Evolutionary conservation across 2,888 invertebrate species (phyloP), one percentile per base, ranked within the genome.

Genomic region (Brenthis hecate): DNA sequence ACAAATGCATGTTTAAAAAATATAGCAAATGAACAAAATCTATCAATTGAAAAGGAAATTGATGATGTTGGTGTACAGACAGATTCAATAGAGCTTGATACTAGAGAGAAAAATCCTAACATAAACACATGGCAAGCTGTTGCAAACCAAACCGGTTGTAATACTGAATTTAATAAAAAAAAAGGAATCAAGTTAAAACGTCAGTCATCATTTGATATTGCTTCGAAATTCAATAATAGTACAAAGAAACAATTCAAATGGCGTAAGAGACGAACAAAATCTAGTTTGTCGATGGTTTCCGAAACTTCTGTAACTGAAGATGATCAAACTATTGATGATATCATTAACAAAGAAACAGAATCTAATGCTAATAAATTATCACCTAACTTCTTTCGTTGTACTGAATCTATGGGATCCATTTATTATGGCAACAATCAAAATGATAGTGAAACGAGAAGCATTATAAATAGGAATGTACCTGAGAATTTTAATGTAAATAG

Each of bases 11-110:
- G 16, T n/a, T 65, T 57, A 14, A 54, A 5, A 55, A 48, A 6
- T 6, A 14, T 19, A 23, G 13, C 32, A 50, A 13, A 50, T 61
- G 50, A 56, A 51, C 50, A 14, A 67, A 16, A 36, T 51, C 1
- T 23, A 53, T 13, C 14, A 61, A 16, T 36, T 2, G 19, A 64
- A 51, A 70, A 68, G 48, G 62, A 36, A 60, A 65, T 53, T 47
- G 55, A 56, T 28, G 65, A 68, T 63, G 23, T 57, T 13, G 55
- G 51, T 4, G 48, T 69, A 43, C 72, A 70, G 57, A 61, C 65
- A 2, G 28, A 48, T 51, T 14, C 66, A 32, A 55, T 19, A 16
- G 56, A 47, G 16, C 11, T 56, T 11, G n/a, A 43, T 13, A 6
- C n/a, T 11, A 13, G 14, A 48, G 11, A 61, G 1, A 13, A 36